Percentiles rank a stretch among this genome's conserved stretches.
Evolutionary conservation across 2,888 invertebrate genomes (phyloP).

Genomic region (Sarcophaga caerulescens): DNA sequence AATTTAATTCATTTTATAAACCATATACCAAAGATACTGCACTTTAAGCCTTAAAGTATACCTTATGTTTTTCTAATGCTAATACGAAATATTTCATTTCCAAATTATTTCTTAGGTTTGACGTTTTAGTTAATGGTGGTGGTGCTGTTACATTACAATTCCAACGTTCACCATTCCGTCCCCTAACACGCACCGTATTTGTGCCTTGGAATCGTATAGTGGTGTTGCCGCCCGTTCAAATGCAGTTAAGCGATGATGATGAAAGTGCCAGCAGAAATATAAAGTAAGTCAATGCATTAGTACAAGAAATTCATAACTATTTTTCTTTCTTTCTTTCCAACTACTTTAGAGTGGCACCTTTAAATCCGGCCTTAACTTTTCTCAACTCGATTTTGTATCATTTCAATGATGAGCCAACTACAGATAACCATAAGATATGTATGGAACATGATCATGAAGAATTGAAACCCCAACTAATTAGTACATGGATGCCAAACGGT

Average conservation of each 20-base stretch:
- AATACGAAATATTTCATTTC: neutral
- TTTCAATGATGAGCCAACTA: conserved; percentile 81
- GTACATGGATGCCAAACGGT: conserved; percentile 95
- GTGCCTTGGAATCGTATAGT: conserved; percentile 99
- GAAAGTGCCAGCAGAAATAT: conserved; percentile 81
- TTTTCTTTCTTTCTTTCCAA: too few species aligned
- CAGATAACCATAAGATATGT: conserved; percentile 83
- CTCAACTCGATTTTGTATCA: conserved; percentile 81
- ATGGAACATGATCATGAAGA: conserved; percentile 93
- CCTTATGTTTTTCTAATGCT: too few species aligned
- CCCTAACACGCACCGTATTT: conserved; percentile 93
- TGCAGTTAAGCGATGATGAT: conserved; percentile 90
- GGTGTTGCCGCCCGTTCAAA: conserved; percentile 92
- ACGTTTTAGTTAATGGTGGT: conserved; percentile 98
- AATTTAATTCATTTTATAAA: too few species aligned
- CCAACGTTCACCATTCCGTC: conserved; percentile 96
- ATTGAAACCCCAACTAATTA: conserved; percentile 91
- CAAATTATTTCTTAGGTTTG: conserved; percentile 88
- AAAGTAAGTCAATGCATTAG: conserved; percentile 75
- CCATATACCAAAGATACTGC: too few species aligned
- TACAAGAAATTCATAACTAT: too few species aligned
- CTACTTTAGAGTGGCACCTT: conserved; percentile 76
- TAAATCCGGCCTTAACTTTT: conserved; percentile 81
- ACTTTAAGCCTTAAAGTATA: too few species aligned
- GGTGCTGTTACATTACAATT: conserved; percentile 98